Percentiles rank a stretch among this genome's conserved stretches.
phyloP scores from a whole-genome alignment of 2,113 vertebrate genomes.

The Meleagris gallopavo region DNA sequence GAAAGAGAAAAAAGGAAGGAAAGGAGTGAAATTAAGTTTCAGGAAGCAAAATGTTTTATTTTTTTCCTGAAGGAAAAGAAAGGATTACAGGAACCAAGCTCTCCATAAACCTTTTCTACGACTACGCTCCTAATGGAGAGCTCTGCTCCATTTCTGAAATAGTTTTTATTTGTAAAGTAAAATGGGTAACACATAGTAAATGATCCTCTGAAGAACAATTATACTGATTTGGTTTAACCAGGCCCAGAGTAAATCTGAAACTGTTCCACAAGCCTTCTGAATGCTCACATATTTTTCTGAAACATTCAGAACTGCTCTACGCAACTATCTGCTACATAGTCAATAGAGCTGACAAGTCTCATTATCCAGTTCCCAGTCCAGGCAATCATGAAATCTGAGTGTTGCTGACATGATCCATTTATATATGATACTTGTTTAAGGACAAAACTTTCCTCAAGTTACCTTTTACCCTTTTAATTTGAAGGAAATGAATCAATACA shows the following conservation, averaged over 20 bases:
- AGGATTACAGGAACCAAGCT: slow-evolving; percentile 38
- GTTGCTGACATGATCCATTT: slow-evolving; percentile 72
- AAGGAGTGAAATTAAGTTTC: neutral
- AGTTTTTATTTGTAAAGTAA: slow-evolving; percentile 49
- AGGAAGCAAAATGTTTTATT: slow-evolving; percentile 28
- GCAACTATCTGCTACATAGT: slow-evolving; percentile 49
- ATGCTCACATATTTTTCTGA: slow-evolving; percentile 35
- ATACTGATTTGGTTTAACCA: slow-evolving; percentile 57
- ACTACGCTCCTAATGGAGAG: slow-evolving; percentile 16
- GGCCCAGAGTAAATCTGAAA: neutral
- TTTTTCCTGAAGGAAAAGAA: slow-evolving; percentile 28
- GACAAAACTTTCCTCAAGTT: slow-evolving; percentile 54
- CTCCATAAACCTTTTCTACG: slow-evolving; percentile 41
- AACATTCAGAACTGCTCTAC: slow-evolving; percentile 30
- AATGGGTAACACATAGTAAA: slow-evolving; percentile 67
- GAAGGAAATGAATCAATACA: slow-evolving; percentile 65
- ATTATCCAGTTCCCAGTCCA: slow-evolving; percentile 46
- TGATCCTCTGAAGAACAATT: slow-evolving; percentile 67
- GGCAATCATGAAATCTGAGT: slow-evolving; percentile 60
- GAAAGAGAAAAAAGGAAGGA: neutral
- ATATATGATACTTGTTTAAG: slow-evolving; percentile 68
- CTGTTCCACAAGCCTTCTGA: neutral
- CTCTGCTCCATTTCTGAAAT: slow-evolving; percentile 41
- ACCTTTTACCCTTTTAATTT: slow-evolving; percentile 35
- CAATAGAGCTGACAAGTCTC: slow-evolving; percentile 48